Base-by-base conservation (phyloP, 2,888 invertebrate species). In the Seira sanloemensis region DNA sequence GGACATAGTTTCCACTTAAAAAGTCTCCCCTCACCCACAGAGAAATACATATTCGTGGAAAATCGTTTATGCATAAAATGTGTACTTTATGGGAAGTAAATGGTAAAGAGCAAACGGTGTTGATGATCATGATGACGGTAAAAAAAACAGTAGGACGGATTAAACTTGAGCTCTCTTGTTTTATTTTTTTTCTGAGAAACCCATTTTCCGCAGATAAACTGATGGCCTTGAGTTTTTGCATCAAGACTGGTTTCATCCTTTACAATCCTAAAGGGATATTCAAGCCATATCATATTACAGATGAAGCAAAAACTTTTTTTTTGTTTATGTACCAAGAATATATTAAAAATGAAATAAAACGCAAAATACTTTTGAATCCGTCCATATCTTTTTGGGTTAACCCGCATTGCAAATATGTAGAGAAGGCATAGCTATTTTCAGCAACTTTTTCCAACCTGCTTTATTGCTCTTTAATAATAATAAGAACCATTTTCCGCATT, bases 261-360 rank as follows among this genome's bases (percentile, higher is more conserved):
- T n/a, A n/a, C n/a, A n/a, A n/a, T n/a, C n/a, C n/a, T n/a, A n/a
- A n/a, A n/a, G n/a, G n/a, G n/a, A n/a, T n/a, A n/a, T n/a, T n/a
- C n/a, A n/a, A n/a, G n/a, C n/a, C n/a, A n/a, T n/a, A n/a, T n/a
- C n/a, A n/a, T n/a, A n/a, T n/a, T n/a, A n/a, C n/a, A n/a, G n/a
- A n/a, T n/a, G n/a, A n/a, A n/a, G n/a, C n/a, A 50, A 50, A 50
- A 50, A 50, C 50, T 50, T 50, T 37, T 50, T 50, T 50, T n/a
- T 50, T 12, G 50, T 2, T 12, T 50, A 18, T n/a, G 50, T 18
- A 50, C n/a, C 50, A 50, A 2, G 2, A 50, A n/a, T 50, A 18
- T 18, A 50, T 50, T 7, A 50, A 50, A 50, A 50, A 18, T 12
- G 50, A 50, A 50, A 50, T 50, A n/a, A n/a, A n/a, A 50, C 50